Evolutionary conservation across 2,113 vertebrate species (phyloP).

Genomic region (Capreolus pygargus): DNA sequence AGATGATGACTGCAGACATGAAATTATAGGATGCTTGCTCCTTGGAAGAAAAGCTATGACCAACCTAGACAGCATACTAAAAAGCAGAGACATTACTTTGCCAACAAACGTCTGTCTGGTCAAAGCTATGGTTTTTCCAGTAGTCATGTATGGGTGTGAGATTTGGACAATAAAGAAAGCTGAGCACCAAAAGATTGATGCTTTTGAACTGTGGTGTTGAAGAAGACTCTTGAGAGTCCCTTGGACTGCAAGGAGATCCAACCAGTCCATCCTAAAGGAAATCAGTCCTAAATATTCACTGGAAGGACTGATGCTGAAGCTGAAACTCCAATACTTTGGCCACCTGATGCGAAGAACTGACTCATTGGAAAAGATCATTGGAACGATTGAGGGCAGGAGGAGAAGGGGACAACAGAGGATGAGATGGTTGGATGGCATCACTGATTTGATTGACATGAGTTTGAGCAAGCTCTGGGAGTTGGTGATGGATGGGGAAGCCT

Average conservation of each 20-base stretch:
- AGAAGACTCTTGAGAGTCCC: background rate
- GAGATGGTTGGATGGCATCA: background rate
- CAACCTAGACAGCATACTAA: background rate
- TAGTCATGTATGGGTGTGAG: background rate
- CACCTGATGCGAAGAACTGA: accelerated
- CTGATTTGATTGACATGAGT: background rate
- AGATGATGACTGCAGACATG: background rate
- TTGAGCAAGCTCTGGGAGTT: background rate
- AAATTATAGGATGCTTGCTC: background rate
- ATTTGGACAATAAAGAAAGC: background rate
- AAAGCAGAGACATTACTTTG: background rate
- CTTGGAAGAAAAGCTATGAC: background rate
- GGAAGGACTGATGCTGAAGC: background rate
- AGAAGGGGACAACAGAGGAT: background rate
- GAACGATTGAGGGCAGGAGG: background rate
- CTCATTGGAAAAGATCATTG: background rate
- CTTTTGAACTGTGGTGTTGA: background rate
- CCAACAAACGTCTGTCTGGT: background rate
- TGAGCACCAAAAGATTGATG: background rate
- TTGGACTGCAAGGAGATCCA: background rate
- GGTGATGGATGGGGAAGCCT: background rate
- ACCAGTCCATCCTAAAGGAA: background rate
- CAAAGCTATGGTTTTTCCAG: background rate
- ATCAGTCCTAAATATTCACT: background rate
- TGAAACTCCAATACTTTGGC: background rate